Percentiles rank a stretch among this genome's conserved stretches.
These are phyloP conservation scores for Pogonus chalceus DNA, from an alignment of 1,140 invertebrate species.

Conservation along the genomic window DNA sequence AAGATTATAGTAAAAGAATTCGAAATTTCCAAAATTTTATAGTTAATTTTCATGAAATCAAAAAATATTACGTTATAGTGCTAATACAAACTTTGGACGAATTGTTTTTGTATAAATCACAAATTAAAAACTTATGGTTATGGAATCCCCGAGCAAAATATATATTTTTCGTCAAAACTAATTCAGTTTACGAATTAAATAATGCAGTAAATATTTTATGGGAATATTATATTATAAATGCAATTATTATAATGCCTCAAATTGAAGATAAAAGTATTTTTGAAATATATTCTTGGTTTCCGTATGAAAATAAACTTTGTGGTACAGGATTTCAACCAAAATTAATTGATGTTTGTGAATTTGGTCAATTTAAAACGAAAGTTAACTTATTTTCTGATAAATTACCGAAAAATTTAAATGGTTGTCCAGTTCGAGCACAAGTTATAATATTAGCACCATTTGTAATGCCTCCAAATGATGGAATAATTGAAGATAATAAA, in stretches of 20 bases:
- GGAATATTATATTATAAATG: background rate
- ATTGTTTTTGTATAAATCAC: no score
- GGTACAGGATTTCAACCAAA: background rate
- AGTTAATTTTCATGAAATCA: no score
- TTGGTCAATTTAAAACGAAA: background rate
- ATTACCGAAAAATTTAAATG: background rate
- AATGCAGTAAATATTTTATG: background rate
- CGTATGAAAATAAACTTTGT: background rate
- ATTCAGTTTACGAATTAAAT: background rate
- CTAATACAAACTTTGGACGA: no score
- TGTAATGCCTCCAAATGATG: background rate
- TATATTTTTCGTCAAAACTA: background rate
- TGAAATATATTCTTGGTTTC: background rate
- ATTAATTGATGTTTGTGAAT: background rate
- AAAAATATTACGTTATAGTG: no score
- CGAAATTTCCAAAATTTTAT: no score
- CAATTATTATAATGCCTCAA: background rate
- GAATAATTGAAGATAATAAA: background rate
- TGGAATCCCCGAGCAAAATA: no score
- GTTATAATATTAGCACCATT: background rate
- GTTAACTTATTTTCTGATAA: background rate
- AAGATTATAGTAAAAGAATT: no score
- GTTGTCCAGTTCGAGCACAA: background rate
- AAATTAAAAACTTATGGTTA: no score
- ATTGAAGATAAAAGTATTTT: background rate